Conservation (phyloP, 1,140 invertebrate species). For the Conus ventricosus region DNA sequence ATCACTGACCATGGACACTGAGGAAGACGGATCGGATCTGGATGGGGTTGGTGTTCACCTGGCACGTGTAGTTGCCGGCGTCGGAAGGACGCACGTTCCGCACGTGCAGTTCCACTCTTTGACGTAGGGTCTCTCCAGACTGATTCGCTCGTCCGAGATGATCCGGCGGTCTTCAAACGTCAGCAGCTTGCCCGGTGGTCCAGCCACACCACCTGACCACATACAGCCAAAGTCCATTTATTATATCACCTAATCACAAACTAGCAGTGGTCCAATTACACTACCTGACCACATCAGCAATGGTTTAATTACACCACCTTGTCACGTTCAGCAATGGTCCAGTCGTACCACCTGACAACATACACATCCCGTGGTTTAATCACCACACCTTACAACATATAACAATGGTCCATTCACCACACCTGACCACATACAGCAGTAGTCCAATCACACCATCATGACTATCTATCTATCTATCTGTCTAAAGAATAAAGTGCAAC, state of each 20-base stretch:
- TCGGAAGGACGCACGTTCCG: conserved; percentile 60
- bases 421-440: too few species aligned
- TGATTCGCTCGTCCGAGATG: conserved; percentile 66
- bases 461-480: too few species aligned
- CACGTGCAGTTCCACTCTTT: conserved; percentile 71
- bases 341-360: too few species aligned
- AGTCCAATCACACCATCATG: too few species aligned
- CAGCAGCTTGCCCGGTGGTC: conserved; percentile 57
- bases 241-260: background rate
- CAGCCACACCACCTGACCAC: conserved; percentile 66
- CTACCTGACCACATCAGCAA: too few species aligned
- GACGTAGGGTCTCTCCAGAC: conserved; percentile 64
- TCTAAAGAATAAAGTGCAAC: too few species aligned
- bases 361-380: too few species aligned
- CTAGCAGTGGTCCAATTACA: background rate
- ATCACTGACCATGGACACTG: conserved; percentile 56
- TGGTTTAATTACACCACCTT: background rate
- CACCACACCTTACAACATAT: too few species aligned
- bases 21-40: conserved; percentile 57
- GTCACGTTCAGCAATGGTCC: too few species aligned
- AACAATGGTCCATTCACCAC: too few species aligned
- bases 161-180: conserved; percentile 63
- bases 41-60: conserved; percentile 69
- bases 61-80: conserved; percentile 66
- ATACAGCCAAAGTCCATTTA: background rate